Evolutionary conservation across 2,113 vertebrate species (phyloP).

Genomic region (Paraplagusia blochii): DNA sequence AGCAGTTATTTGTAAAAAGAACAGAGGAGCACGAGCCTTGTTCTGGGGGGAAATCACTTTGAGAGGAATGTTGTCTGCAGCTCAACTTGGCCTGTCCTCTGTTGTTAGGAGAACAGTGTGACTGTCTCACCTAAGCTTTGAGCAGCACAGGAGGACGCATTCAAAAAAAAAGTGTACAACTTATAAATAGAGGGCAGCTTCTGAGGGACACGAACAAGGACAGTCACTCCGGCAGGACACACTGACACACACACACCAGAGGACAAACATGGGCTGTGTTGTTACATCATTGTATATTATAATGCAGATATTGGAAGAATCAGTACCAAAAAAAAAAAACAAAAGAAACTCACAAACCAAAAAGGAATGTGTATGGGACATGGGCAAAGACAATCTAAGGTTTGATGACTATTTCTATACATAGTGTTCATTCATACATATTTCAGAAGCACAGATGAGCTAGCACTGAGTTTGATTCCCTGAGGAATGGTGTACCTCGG

Average conservation of each 20-base stretch:
- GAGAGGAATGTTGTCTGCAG: slow-evolving; percentile 30
- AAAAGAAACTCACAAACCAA: too few species aligned
- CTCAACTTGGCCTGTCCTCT: slow-evolving; percentile 39
- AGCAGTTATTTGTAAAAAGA: slow-evolving; percentile 34
- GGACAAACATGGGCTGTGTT: too few species aligned
- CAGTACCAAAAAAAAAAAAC: too few species aligned
- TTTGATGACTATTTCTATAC: too few species aligned
- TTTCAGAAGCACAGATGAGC: too few species aligned
- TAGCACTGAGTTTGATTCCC: too few species aligned
- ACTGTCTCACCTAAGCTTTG: slow-evolving; percentile 30
- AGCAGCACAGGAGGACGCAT: slow-evolving; percentile 19
- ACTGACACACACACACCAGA: slow-evolving; percentile 1
- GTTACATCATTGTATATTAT: too few species aligned
- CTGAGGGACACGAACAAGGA: slow-evolving; percentile 41
- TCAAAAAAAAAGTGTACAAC: slow-evolving; percentile 19
- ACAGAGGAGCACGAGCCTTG: slow-evolving; percentile 11
- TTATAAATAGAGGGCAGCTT: slow-evolving; percentile 47
- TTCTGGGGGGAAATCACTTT: slow-evolving; percentile 42
- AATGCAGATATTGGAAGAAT: too few species aligned
- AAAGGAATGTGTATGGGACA: too few species aligned
- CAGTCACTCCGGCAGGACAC: slow-evolving; percentile 19
- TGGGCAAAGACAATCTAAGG: too few species aligned
- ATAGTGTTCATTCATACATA: too few species aligned
- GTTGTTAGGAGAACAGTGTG: slow-evolving; percentile 16
- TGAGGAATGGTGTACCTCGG: too few species aligned